phyloP scores from a whole-genome alignment of 2,797 vertebrate genomes.

The Tokudaia muenninki region DNA sequence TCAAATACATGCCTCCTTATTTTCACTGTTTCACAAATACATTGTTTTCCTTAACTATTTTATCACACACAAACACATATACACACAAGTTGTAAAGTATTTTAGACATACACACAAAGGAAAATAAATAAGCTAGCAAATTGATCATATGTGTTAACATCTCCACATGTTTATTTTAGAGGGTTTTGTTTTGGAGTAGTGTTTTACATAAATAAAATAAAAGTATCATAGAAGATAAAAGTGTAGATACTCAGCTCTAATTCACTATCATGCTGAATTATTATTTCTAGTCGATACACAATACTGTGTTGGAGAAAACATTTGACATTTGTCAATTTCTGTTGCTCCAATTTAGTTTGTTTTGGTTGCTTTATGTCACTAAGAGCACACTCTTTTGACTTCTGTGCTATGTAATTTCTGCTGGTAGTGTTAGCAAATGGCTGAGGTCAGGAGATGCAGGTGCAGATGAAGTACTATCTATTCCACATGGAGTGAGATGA shows the following conservation, averaged over 20 bases:
- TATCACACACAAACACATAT: too few relatives aligned
- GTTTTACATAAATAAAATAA: slow-evolving; percentile 22
- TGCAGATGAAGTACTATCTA: background rate
- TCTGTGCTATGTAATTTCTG: background rate
- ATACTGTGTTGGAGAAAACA: background rate
- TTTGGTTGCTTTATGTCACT: background rate
- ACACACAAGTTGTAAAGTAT: background rate
- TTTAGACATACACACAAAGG: background rate
- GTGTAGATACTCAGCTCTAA: background rate
- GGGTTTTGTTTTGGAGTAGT: too few relatives aligned
- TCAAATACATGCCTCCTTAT: background rate
- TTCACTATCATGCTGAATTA: background rate
- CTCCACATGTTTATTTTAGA: slow-evolving; percentile 17
- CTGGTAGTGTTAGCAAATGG: background rate
- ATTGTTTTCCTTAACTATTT: background rate
- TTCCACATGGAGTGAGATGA: background rate
- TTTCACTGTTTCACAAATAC: background rate
- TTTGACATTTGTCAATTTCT: background rate
- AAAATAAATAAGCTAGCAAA: background rate
- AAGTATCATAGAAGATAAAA: background rate
- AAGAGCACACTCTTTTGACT: background rate
- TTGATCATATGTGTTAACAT: background rate
- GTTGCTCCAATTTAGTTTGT: background rate
- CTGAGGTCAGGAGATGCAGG: background rate
- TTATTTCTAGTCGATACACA: background rate